These are phyloP conservation scores for Antitype chi DNA, from an alignment of 2,888 invertebrate species.

Conservation along the genomic window DNA sequence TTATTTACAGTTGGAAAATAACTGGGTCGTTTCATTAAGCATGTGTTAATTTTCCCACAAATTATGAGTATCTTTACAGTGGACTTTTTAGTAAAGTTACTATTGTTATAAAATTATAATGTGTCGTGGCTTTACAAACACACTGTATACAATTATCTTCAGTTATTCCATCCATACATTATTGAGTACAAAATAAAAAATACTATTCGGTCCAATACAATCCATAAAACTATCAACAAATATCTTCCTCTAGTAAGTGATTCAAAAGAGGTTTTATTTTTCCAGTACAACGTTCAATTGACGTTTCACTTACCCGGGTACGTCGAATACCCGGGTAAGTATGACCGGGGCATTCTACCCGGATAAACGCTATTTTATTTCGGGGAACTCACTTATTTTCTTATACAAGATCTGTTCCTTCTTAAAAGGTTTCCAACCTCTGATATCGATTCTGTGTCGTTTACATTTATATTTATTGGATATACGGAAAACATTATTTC, in stretches of 20 bases:
- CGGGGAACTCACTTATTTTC: constrained; percentile 45
- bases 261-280: constrained; percentile 65
- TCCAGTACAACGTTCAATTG: constrained; percentile 63
- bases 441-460: constrained; percentile 6
- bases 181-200: not conserved
- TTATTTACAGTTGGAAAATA: constrained; percentile 35
- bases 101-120: not conserved
- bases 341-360: constrained; percentile 42
- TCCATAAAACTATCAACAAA: constrained; percentile 39
- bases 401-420: constrained; percentile 37
- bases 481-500: not conserved
- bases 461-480: not conserved
- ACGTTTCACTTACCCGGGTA: constrained; percentile 59
- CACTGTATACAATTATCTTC: not conserved
- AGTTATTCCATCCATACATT: not conserved
- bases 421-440: constrained; percentile 47
- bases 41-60: not conserved
- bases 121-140: not conserved
- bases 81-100: not conserved
- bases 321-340: constrained; percentile 51
- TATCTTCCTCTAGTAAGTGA: constrained; percentile 55
- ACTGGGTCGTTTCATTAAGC: not conserved
- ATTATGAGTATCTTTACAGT: not conserved
- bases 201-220: not conserved
- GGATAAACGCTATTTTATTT: constrained; percentile 63